Evolutionary conservation across 1,140 invertebrate genomes (phyloP), one percentile per base, ranked within the genome.

Genomic region (Charaxes varanes): DNA sequence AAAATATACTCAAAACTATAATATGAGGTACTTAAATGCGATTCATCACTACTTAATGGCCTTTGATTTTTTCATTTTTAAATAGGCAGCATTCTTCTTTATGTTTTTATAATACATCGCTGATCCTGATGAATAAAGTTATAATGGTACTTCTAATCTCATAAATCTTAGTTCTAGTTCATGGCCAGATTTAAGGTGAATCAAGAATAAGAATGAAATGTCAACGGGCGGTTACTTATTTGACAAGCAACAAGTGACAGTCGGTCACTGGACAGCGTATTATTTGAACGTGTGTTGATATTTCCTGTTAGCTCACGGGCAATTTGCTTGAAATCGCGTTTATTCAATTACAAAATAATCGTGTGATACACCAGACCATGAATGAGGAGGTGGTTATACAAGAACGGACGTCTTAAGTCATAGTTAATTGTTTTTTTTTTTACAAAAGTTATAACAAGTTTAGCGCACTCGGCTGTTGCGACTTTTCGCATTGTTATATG

Each of bases 261-360:
- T 82, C 60, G 63, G 69, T 66, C 78, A 61, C 41, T 63, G 58
- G 44, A 50, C 65, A 61, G 69, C 62, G 44, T 52, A 43, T 56
- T 41, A 63, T 65, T 67, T 61, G 60, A 66, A 73, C 70, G 73
- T 74, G 51, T 61, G 51, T 50, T 34, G 42, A 51, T 8, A 49
- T 61, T 59, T 63, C 62, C 55, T 64, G 52, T 53, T 45, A 37
- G 51, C 62, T 52, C 38, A 47, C 49, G 53, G 57, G 49, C 64
- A 69, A 76, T 77, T 80, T 71, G 62, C 63, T 68, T 70, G 57
- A 59, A 74, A 71, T 74, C 66, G 62, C 65, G 56, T 68, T 80
- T 77, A 74, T 69, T 80, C 70, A 80, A 80, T 80, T 74, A 73
- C 49, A 69, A 44, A 53, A 71, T 65, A 66, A 66, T 63, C 60